Evolutionary conservation across 2,888 invertebrate genomes (phyloP), one percentile per base, ranked within the genome.

Genomic region (Poecilus cupreus): DNA sequence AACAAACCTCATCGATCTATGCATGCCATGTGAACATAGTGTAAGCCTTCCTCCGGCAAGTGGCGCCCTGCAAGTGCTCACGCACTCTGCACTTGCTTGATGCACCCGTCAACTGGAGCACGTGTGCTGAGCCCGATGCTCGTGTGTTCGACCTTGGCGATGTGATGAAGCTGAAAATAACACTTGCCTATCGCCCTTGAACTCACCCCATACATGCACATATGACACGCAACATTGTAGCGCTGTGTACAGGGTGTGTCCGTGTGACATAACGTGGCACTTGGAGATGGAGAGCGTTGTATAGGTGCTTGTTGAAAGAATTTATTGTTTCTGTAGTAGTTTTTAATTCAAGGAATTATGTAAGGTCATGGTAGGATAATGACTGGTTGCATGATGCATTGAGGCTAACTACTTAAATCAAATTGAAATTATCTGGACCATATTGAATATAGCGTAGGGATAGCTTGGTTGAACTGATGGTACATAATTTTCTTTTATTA

Each of bases 101-200:
- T 22, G 54, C 60, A 60, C 60, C 60, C 60, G 37, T 68, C 39
- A 37, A 18, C 37, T 68, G 39, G 68, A 68, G 68, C 68, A 43
- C 68, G 43, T 20, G 60, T 26, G 60, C 10, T 60, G n/a, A n/a
- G 5, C 24, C 3, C 43, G 32, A 43, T 8, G 37, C 68, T 37
- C 18, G 1, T 16, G 32, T 64, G 37, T 16, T 5, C 46, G 77
- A 77, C 46, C 60, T 77, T 77, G 77, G 22, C 22, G 18, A 57
- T 60, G 77, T 77, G 78, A 64, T 46, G 78, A 46, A 64, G 64
- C 64, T 78, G 60, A 64, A 78, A 78, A 78, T 46, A 78, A 78
- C 78, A 64, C 60, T 32, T 26, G 22, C 60, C 60, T 24, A 13
- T 22, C 64, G 60, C 24, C 78, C 78, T 78, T 78, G 78, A 78